Percentiles rank a stretch among this genome's conserved stretches.
Conservation (phyloP, 2,797 vertebrate genomes). For the Ctenochaetus hawaiiensis region DNA sequence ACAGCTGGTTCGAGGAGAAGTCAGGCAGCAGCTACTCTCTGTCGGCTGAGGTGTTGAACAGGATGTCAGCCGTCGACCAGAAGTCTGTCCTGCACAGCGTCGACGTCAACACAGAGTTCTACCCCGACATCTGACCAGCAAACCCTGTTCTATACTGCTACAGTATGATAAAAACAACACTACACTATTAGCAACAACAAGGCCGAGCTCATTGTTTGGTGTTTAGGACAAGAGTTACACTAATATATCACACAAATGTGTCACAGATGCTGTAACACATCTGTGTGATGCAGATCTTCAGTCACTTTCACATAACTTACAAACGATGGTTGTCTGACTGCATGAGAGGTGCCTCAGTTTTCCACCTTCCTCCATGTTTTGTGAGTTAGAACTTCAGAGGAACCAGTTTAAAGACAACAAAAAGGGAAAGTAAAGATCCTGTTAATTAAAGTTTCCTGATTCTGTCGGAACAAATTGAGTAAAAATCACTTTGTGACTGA, state of each 20-base stretch:
- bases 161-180: background rate
- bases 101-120: conserved; percentile 91
- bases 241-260: background rate
- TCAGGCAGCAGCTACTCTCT: conserved; percentile 91
- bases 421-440: background rate
- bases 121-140: conserved; percentile 87
- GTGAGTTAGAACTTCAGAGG: background rate
- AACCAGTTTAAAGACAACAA: background rate
- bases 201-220: background rate
- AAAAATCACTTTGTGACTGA: background rate
- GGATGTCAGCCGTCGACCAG: conserved; percentile 90
- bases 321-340: background rate
- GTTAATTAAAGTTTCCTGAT: too few relatives aligned
- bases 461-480: background rate
- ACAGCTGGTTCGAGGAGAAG: conserved; percentile 99
- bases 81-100: conserved; percentile 88
- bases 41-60: conserved; percentile 90
- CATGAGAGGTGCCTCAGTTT: background rate
- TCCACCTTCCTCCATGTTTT: background rate
- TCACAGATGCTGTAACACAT: background rate
- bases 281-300: background rate
- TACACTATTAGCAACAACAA: background rate
- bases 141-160: background rate
- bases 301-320: background rate
- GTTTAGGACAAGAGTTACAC: background rate